These are phyloP conservation scores for Paramormyrops kingsleyae DNA, from an alignment of 2,113 vertebrate species.

Conservation along the genomic window DNA sequence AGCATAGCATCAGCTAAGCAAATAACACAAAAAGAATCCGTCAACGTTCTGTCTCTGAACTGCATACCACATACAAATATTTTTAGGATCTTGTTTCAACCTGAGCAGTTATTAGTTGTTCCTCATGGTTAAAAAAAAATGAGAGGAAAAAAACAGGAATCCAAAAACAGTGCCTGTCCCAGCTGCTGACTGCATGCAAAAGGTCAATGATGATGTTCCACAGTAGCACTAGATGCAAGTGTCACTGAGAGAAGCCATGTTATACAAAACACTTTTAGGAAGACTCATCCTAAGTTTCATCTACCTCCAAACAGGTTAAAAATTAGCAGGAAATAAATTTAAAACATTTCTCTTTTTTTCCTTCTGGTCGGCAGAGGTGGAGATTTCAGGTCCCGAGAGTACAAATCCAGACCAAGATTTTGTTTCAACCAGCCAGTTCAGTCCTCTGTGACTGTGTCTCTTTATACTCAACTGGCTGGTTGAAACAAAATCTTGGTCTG, in stretches of 20 bases:
- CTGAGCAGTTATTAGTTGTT: not conserved
- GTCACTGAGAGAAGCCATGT: not conserved
- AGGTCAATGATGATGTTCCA: not conserved
- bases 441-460: too few species aligned
- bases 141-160: not conserved
- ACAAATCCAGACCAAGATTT: too few species aligned
- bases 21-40: not conserved
- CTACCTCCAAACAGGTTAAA: not conserved
- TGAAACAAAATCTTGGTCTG: too few species aligned
- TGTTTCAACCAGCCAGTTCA: too few species aligned
- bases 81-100: not conserved
- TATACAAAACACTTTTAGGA: not conserved
- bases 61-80: not conserved
- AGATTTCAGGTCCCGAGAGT: too few species aligned
- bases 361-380: not conserved
- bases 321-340: not conserved
- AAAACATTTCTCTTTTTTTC: not conserved
- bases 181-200: not conserved
- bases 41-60: not conserved
- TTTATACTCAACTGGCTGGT: too few species aligned
- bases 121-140: not conserved
- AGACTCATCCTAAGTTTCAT: too few species aligned
- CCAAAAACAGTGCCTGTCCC: not conserved
- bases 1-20: not conserved
- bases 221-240: not conserved